Conservation (phyloP, 1,140 invertebrate species). For the Goniozus legneri region DNA sequence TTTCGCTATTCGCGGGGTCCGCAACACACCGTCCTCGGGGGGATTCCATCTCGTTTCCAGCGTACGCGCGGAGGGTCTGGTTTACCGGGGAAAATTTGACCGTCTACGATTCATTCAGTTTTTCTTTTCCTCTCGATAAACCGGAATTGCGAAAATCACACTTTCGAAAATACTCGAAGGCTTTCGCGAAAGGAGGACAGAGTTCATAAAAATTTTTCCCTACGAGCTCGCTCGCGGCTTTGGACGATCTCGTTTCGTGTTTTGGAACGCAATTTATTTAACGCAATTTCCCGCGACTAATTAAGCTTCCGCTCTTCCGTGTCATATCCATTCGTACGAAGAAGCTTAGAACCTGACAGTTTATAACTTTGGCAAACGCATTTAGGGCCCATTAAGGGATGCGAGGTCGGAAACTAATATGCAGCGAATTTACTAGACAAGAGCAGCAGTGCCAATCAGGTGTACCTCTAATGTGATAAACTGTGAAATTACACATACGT, state of each 20-base stretch:
- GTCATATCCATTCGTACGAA: slow-evolving; percentile 13
- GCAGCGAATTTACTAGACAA: too few species aligned
- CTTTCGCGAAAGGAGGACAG: too few species aligned
- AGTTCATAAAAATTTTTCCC: too few species aligned
- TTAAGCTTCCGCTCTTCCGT: slow-evolving; percentile 24
- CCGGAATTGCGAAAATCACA: neutral
- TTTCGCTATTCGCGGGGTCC: slow-evolving; percentile 14
- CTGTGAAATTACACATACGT: too few species aligned
- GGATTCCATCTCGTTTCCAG: slow-evolving; percentile 13
- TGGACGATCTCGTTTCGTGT: too few species aligned
- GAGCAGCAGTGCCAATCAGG: too few species aligned
- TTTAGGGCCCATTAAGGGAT: slow-evolving; percentile 26
- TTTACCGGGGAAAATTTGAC: slow-evolving; percentile 13
- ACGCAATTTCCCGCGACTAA: slow-evolving; percentile 21
- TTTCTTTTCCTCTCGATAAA: neutral
- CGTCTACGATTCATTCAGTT: slow-evolving; percentile 9
- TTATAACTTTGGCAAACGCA: slow-evolving; percentile 25
- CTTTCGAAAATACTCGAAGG: slow-evolving; percentile 9
- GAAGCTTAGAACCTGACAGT: slow-evolving; percentile 10
- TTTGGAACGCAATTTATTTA: too few species aligned
- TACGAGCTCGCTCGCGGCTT: too few species aligned
- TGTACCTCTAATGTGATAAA: too few species aligned
- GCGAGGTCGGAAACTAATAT: too few species aligned
- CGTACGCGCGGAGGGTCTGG: slow-evolving; percentile 11
- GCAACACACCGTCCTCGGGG: slow-evolving; percentile 16